A percentile compares a stretch with the other conserved stretches of the same genome.
phyloP scores from a whole-genome alignment of 1,140 invertebrate genomes.

The Triops cancriformis region DNA sequence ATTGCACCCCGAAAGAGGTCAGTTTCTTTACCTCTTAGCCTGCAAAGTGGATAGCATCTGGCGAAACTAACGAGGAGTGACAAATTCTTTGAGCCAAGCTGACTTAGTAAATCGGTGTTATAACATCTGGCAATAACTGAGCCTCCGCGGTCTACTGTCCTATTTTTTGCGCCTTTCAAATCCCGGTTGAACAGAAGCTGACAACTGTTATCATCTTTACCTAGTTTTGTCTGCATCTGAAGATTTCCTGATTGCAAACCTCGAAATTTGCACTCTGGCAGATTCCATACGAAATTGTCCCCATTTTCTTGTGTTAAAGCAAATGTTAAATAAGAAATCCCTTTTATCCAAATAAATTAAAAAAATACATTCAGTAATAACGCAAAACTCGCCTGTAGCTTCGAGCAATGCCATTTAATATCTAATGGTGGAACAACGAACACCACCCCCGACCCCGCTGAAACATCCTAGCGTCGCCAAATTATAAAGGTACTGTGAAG shows the following conservation, averaged over 20 bases:
- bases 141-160: not conserved
- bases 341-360: no score
- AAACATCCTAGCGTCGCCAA: no score
- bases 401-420: no score
- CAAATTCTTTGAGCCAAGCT: not conserved
- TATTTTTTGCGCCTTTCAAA: not conserved
- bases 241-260: not conserved
- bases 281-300: not conserved
- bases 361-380: no score
- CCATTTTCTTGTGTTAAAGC: no score
- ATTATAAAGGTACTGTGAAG: not conserved
- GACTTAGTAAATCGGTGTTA: not conserved
- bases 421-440: no score
- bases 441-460: no score
- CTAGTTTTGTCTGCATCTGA: not conserved
- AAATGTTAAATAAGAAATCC: no score
- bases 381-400: no score
- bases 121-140: not conserved
- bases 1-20: not conserved
- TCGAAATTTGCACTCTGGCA: not conserved
- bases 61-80: not conserved
- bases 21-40: not conserved
- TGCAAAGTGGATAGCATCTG: not conserved
- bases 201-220: conserved; percentile 1
- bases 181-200: not conserved